Evolutionary conservation across 2,888 invertebrate species (phyloP), one percentile per base, ranked within the genome.

Genomic region (Theretra japonica): DNA sequence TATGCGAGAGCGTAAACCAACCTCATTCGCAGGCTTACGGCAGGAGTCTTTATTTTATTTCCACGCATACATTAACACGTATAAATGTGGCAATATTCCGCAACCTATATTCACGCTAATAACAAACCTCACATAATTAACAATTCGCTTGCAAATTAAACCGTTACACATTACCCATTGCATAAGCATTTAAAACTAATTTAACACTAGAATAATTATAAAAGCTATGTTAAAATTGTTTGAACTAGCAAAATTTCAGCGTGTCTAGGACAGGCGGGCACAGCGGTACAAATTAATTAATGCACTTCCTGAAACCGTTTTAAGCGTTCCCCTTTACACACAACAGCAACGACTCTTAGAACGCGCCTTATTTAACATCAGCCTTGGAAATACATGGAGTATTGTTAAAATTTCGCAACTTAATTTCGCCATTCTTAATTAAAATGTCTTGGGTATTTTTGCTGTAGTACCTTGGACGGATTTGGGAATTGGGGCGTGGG

Each of bases 191-290:
- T 65, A 65, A 65, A 65, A 23, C 65, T 65, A 48, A 65, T 65
- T 65, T 65, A 48, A 41, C 65, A 48, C 65, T 48, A 23, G 48
- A 65, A 65, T 65, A 48, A 62, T 65, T 65, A 65, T 65, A 65
- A 65, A 65, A 65, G 41, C 48, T 41, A 21, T 48, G 65, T 65
- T 65, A 48, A 65, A 65, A 65, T 65, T 65, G 23, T 65, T 65
- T 65, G 48, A n/a, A 65, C 23, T 48, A 48, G 65, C 65, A 23
- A 65, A 48, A 65, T 65, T 65, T 5, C 23, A 80, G 77, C 77
- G 73, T 80, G 83, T 79, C 82, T 82, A 82, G 82, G 77, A 73
- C 80, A 81, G 78, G 70, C 83, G 82, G 15, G 60, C 19, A 41
- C 11, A 41, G 33, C 62, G 11, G 48, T 65, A 65, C 65, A 65